Base-by-base conservation (phyloP, 2,113 vertebrate genomes). In the Aythya baeri region DNA sequence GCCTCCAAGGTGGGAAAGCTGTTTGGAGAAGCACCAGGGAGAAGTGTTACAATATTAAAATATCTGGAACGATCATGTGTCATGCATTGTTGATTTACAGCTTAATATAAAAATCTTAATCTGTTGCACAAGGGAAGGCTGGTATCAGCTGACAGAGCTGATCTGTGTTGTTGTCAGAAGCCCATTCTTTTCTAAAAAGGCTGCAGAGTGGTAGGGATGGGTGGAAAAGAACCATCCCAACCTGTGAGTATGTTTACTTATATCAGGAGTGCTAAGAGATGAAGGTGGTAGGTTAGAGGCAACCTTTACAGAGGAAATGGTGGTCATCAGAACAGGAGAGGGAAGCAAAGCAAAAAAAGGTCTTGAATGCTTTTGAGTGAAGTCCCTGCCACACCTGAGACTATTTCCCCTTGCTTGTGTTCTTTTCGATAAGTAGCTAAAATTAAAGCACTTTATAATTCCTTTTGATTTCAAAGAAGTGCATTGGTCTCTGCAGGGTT, bases 61-160 rank as follows among this genome's bases (percentile, higher is more conserved):
- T 46, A 43, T 29, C 21, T 74, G 50, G 26, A n/a, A 32, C 31
- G 43, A 61, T 74, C 21, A 29, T 16, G 11, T 0, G 1, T 10
- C 13, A 25, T 34, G 15, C 7, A 8, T 9, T 88, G 84, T 46
- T 81, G 63, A 74, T 62, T 83, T 80, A 85, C 46, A 63, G 18
- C 27, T 77, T 82, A 5, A 7, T 7, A 75, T 82, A 77, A 17
- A 32, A 26, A 43, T 11, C 26, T 26, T 49, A 44, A 82, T 55
- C 38, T 73, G 13, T 43, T 75, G 46, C 49, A 78, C 43, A 65
- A 34, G 58, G 44, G 22, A 65, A 49, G 38, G 8, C 20, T 75
- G 58, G 16, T 82, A 74, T 38, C n/a, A 79, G 58, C 27, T 79
- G 62, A 58, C 57, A 62, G 83, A 94, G 32, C 17, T 83, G 67